Evolutionary conservation across 1,140 invertebrate genomes (phyloP), one percentile per base, ranked within the genome.

Genomic region (Heliothis virescens): DNA sequence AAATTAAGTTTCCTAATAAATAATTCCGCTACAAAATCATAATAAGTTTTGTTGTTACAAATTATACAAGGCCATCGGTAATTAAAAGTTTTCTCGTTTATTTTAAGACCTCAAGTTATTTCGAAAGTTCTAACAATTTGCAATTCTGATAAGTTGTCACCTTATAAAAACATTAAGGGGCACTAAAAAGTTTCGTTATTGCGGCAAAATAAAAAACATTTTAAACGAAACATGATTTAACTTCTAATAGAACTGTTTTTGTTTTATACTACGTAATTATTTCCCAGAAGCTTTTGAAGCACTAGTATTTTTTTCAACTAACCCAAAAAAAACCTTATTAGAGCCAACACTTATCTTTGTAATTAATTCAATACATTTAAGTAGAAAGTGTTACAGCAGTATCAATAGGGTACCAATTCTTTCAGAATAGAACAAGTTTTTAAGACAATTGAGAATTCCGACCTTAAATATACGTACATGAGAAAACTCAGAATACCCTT

Each of bases 11-110:
- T 53, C 52, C 7, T n/a, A 53, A 53, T 53, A 53, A 53, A 16
- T 53, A 15, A 47, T 16, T 47, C 4, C 15, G 16, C 50, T 11
- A 3, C 63, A 18, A 15, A 52, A 29, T 63, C 26, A 29, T 63
- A 34, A 57, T 18, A 29, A 41, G 9, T 41, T 41, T 41, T 62
- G 34, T 67, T 50, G 16, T 50, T 67, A 67, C 16, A 50, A 67
- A 67, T 67, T 50, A 21, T 9, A 50, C 12, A 67, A 67, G 41
- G 63, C 47, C 48, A 69, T 69, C 16, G 18, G 11, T 69, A 29
- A 52, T 69, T 69, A 52, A 67, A 69, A 69, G 48, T 69, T 69
- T 53, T 69, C 65, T 69, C 65, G 50, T 69, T 69, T 69, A 53
- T 69, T 69, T 69, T 10, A 53, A 41, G 34, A 21, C 48, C 18